Evolutionary conservation across 2,888 invertebrate species (phyloP), one percentile per base, ranked within the genome.

Genomic region (Torymus texanus): DNA sequence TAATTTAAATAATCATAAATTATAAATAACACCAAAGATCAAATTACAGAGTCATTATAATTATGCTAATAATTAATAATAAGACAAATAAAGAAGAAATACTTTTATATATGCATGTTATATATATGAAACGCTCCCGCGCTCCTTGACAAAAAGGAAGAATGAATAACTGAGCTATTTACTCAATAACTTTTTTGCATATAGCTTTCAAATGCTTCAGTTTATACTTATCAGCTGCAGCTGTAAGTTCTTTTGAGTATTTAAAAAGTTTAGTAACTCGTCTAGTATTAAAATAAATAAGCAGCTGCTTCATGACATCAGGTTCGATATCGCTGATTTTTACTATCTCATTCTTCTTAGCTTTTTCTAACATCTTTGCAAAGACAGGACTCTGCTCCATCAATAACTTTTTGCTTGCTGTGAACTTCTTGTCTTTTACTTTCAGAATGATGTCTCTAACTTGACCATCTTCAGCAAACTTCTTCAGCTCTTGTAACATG

Each of bases 381-480:
- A 78, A 78, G 50, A 59, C 21, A 1, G 78, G 5, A 18, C 78
- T 78, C 67, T 62, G 66, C 62, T 18, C 61, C 58, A 14, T 73
- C 18, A 29, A 78, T 68, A 18, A 41, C n/a, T 56, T 61, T 78
- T 10, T 78, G 72, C 41, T 41, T 21, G 51, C 62, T 50, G 67
- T 41, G 51, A 73, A 71, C 24, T 68, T 16, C 55, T 73, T 1
- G 0, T 29, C 68, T 13, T 73, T 62, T 0, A 78, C 78, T 62
- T 67, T 14, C 12, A 78, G 11, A 16, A 13, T 73, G 21, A 73
- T n/a, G 62, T 73, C 55, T 12, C 63, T 29, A 11, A 21, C n/a
- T 53, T 71, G 50, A 3, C 72, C 72, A 14, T 50, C 51, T 59
- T 66, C 51, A 29, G 8, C 5, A 41, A 41, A 41, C 8, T 41